Evolutionary conservation across 2,888 invertebrate species (phyloP), one percentile per base, ranked within the genome.

Genomic region (Arrhopalites spinosus): DNA sequence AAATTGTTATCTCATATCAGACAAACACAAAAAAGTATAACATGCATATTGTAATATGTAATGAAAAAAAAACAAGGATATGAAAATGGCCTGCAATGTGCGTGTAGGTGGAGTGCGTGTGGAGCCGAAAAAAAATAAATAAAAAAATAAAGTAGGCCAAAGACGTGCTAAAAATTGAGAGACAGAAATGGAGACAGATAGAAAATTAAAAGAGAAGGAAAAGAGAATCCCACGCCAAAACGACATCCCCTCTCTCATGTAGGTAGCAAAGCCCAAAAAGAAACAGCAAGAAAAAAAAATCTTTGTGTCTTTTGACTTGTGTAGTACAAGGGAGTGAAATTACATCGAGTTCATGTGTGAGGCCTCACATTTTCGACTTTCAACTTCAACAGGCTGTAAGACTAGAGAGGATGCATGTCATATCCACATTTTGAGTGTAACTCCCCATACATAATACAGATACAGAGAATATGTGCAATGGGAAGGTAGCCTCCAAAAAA

Each of bases 101-200:
- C 23, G 59, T 59, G 20, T 59, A 59, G 67, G 67, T 47, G 70
- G 70, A 27, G 45, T 71, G 71, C 59, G 71, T 71, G 71, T 71
- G 71, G 73, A 66, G 36, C 66, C 73, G 73, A 64, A 56, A 66
- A 11, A 66, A 73, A 66, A 45, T 29, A 27, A 29, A 63, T 72
- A 63, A 47, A n/a, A n/a, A n/a, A 72, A 25, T 64, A 50, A 76
- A 73, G 76, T 76, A 76, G 76, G 76, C 29, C 76, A 73, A 43
- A 73, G 56, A 69, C 66, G 76, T 76, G 76, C 73, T 76, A 76
- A 76, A 73, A 76, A 68, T 43, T 64, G 59, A 53, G 53, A 53
- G 53, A 20, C 5, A 5, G n/a, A 36, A 36, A 36, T 11, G 15
- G 15, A 59, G 71, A 71, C 64, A 71, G 20, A 29, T 27, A 64